Conservation (phyloP, 2,113 vertebrate genomes). For the Tricholaema leucomelas region DNA sequence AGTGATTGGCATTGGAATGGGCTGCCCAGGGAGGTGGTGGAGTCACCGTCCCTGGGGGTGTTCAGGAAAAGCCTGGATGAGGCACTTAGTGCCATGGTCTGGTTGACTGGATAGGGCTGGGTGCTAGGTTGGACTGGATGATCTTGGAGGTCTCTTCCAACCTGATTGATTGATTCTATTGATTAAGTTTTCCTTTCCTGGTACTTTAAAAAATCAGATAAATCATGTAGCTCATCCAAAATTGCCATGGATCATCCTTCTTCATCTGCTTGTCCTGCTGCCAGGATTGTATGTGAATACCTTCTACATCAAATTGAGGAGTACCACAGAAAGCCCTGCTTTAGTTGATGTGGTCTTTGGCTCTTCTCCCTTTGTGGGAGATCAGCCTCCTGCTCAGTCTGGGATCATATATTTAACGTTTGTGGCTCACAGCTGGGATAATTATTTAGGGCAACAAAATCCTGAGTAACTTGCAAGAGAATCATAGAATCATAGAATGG, state of each 20-base stretch:
- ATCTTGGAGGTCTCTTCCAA: too few species aligned
- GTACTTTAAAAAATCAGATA: not conserved
- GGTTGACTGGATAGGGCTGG: too few species aligned
- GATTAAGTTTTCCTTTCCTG: conserved; percentile 21
- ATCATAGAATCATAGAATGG: too few species aligned
- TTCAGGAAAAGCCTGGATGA: too few species aligned
- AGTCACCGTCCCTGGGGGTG: too few species aligned
- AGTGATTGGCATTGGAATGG: too few species aligned
- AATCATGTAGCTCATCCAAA: not conserved
- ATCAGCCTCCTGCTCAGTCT: not conserved
- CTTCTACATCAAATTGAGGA: not conserved
- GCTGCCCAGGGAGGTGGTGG: too few species aligned
- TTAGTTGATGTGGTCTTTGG: not conserved
- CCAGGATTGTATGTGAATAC: not conserved
- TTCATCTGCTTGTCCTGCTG: not conserved
- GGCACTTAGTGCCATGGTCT: too few species aligned
- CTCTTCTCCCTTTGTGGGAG: conserved; percentile 1
- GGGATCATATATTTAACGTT: not conserved
- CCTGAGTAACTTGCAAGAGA: not conserved
- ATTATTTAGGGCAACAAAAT: conserved; percentile 19
- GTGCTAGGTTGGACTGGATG: too few species aligned
- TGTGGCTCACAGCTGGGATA: conserved; percentile 1
- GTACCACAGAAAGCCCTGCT: not conserved
- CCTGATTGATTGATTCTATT: too few species aligned
- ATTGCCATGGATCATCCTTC: not conserved